Percentiles rank a stretch among this genome's conserved stretches.
phyloP scores from a whole-genome alignment of 2,888 invertebrate species.

The Macrosiphum euphorbiae region DNA sequence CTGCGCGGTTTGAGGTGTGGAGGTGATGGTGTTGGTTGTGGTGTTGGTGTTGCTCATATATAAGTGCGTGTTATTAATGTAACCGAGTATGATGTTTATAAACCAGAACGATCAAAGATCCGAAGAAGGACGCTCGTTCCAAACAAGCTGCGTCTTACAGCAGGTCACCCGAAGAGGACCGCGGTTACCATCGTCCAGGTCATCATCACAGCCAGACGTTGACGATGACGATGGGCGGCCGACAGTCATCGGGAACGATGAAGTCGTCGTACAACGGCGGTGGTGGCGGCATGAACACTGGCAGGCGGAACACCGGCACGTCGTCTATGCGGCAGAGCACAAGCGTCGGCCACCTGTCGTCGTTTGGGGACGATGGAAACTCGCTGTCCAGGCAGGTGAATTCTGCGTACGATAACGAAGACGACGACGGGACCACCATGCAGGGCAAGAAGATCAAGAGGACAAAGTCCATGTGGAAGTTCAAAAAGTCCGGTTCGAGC shows the following conservation, averaged over 20 bases:
- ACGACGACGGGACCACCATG: conserved; percentile 72
- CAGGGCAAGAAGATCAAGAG: conserved; percentile 77
- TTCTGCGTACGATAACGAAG: conserved; percentile 71
- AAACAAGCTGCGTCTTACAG: neutral
- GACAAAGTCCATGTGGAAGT: conserved; percentile 86
- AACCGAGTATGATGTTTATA: conserved; percentile 42
- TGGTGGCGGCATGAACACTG: conserved; percentile 60
- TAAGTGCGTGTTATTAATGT: neutral
- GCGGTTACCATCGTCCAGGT: neutral
- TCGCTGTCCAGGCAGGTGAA: conserved; percentile 72
- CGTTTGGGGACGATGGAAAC: conserved; percentile 73
- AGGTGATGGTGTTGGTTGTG: neutral
- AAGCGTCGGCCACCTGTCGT: conserved; percentile 70
- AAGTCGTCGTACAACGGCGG: conserved; percentile 66
- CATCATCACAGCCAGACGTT: neutral
- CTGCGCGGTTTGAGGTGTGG: neutral
- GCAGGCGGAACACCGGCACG: conserved; percentile 65
- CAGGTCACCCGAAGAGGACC: conserved; percentile 51
- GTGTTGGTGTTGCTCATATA: neutral
- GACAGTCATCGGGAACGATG: conserved; percentile 58
- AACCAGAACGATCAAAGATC: conserved; percentile 44
- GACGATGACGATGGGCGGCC: neutral
- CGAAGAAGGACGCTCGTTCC: conserved; percentile 35
- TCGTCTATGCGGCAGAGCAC: conserved; percentile 65
- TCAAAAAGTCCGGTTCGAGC: conserved; percentile 74